Evolutionary conservation across 53 echinoderm and acorn worm species (phyloP).

Genomic region (Mesocentrotus franciscanus): DNA sequence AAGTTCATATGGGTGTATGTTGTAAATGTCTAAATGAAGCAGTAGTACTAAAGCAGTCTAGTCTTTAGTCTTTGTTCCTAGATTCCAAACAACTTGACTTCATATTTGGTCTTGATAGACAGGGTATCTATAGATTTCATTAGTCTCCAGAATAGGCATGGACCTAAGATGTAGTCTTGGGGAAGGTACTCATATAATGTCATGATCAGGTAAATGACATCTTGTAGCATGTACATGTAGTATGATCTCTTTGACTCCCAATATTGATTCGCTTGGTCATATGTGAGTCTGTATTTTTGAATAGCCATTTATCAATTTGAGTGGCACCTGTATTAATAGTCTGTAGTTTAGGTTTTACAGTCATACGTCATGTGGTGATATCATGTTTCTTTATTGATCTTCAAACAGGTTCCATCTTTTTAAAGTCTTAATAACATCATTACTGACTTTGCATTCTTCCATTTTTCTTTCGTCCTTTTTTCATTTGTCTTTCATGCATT

Average conservation of each 20-base stretch:
- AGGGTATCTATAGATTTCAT: no score
- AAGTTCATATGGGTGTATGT: no score
- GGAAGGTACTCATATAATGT: no score
- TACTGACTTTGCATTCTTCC: neutral
- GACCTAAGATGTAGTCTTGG: no score
- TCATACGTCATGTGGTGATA: neutral
- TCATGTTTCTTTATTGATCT: neutral
- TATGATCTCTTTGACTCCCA: neutral
- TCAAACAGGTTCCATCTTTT: neutral
- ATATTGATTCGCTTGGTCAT: neutral
- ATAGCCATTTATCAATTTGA: neutral
- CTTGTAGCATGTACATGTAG: neutral
- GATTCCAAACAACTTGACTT: neutral
- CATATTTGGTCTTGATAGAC: no score
- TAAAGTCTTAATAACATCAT: neutral
- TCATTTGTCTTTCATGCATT: constrained; percentile 31
- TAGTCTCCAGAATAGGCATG: no score
- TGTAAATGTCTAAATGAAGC: no score
- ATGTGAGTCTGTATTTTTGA: neutral
- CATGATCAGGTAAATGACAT: no score
- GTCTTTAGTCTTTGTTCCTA: neutral
- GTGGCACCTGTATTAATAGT: neutral
- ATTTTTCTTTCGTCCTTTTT: neutral
- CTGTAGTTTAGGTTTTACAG: neutral
- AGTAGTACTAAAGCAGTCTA: no score